Evolutionary conservation across 2,888 invertebrate species (phyloP).

Genomic region (Agrilus biguttatus): DNA sequence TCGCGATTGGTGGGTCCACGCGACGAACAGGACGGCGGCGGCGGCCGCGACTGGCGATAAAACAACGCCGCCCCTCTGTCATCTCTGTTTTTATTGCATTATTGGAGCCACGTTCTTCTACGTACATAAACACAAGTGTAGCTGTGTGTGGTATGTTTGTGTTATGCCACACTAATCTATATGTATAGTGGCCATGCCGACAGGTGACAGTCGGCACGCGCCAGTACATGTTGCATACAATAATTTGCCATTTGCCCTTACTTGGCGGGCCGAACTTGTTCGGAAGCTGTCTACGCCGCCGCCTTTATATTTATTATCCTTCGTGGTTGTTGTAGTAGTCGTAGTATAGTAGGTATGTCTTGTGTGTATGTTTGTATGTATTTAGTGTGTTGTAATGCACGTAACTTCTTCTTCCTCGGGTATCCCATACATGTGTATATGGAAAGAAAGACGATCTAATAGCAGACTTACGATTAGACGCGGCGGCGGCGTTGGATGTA

Average conservation of each 20-base stretch:
- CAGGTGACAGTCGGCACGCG: slow-evolving; percentile 27
- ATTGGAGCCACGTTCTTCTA: too few species aligned
- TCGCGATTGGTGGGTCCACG: slow-evolving; percentile 21
- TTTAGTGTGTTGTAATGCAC: too few species aligned
- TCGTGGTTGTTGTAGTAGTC: background rate
- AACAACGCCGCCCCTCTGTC: slow-evolving; percentile 17
- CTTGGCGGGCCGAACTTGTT: too few species aligned
- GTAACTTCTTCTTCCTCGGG: too few species aligned
- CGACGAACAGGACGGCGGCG: slow-evolving; percentile 1
- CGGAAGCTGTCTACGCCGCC: background rate
- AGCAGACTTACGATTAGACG: background rate
- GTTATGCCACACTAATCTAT: slow-evolving; percentile 21
- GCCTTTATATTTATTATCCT: background rate
- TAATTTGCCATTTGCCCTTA: too few species aligned
- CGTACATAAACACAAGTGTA: too few species aligned
- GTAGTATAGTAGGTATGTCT: too few species aligned
- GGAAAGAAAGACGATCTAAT: slow-evolving; percentile 4
- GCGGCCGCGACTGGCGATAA: too few species aligned
- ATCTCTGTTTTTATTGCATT: slow-evolving; percentile 26
- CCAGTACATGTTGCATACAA: slow-evolving; percentile 13
- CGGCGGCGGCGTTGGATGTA: background rate
- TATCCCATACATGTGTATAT: too few species aligned
- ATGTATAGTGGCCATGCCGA: slow-evolving; percentile 16
- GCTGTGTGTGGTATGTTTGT: slow-evolving; percentile 15
- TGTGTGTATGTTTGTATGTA: too few species aligned